Percentiles rank a stretch among this genome's conserved stretches.
These are phyloP conservation scores for Alviniconcha marisindica DNA, from an alignment of 1,140 invertebrate genomes.

Conservation along the genomic window DNA sequence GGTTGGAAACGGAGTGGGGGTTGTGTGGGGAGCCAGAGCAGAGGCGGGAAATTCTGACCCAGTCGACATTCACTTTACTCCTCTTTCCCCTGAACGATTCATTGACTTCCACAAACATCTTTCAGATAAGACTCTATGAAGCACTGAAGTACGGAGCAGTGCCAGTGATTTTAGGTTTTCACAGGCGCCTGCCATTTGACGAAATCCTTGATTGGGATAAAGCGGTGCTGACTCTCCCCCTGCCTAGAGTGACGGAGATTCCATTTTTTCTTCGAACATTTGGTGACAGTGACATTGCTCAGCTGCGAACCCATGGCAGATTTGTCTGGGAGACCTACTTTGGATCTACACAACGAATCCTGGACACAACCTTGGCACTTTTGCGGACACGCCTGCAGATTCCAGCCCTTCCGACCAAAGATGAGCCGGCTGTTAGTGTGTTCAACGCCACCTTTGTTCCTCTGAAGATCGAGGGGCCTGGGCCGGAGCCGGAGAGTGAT, in stretches of 20 bases:
- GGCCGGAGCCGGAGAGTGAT: constrained; percentile 89
- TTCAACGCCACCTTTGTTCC: constrained; percentile 83
- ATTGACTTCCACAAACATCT: constrained; percentile 83
- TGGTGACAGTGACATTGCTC: constrained; percentile 90
- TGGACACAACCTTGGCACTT: constrained; percentile 88
- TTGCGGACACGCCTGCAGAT: constrained; percentile 90
- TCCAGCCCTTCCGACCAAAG: constrained; percentile 85
- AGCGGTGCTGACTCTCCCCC: constrained; percentile 87
- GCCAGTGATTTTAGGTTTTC: constrained; percentile 90
- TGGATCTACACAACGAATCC: constrained; percentile 82
- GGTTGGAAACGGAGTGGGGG: constrained; percentile 84
- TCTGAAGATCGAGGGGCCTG: constrained; percentile 84
- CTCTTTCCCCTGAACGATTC: constrained; percentile 85
- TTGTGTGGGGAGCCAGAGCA: constrained; percentile 86
- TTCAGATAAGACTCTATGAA: constrained; percentile 91
- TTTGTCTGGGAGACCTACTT: constrained; percentile 81
- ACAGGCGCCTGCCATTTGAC: constrained; percentile 86
- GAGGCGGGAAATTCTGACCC: constrained; percentile 78
- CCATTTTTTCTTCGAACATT: constrained; percentile 94
- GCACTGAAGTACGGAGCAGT: constrained; percentile 92
- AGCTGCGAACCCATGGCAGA: constrained; percentile 90
- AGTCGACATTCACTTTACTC: constrained; percentile 93
- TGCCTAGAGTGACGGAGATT: constrained; percentile 92
- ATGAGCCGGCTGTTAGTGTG: constrained; percentile 83
- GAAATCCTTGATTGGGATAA: constrained; percentile 94